Percentiles rank a stretch among this genome's conserved stretches.
These are phyloP conservation scores for Urophycis tenuis DNA, from an alignment of 2,797 vertebrate genomes.

Conservation along the genomic window DNA sequence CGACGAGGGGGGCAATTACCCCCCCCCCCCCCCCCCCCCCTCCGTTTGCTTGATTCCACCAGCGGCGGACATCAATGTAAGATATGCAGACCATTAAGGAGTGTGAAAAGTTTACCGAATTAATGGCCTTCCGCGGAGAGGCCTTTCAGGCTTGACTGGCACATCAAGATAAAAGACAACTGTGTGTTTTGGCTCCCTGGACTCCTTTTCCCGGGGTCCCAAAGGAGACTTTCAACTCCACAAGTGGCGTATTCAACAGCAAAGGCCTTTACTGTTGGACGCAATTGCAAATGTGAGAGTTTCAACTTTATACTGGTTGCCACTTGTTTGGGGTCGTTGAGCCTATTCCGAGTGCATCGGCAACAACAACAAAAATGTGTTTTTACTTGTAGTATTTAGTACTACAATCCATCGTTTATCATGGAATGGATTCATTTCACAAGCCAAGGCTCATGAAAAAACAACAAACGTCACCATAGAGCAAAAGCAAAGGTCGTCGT, in stretches of 20 bases:
- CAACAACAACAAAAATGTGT: neutral
- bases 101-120: conserved; percentile 73
- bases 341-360: neutral
- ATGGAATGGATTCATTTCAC: neutral
- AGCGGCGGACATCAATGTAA: conserved; percentile 65
- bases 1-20: conserved; percentile 61
- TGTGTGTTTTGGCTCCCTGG: conserved; percentile 31
- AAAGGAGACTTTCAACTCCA: neutral
- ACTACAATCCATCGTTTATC: too few relatives aligned
- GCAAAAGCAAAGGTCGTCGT: neutral
- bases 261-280: too few relatives aligned
- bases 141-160: conserved; percentile 68
- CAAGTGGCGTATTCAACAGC: too few relatives aligned
- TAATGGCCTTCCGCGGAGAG: conserved; percentile 68
- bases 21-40: conserved; percentile 5
- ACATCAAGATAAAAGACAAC: conserved; percentile 68
- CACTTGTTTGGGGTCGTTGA: too few relatives aligned
- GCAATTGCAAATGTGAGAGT: too few relatives aligned
- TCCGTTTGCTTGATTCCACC: conserved; percentile 8
- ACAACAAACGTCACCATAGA: neutral
- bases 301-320: too few relatives aligned
- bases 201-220: neutral
- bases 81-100: conserved; percentile 65
- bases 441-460: neutral
- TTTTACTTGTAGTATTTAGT: neutral